Evolutionary conservation across 30 jellyfish, hydroid and myxozoan genomes (phyloP), one percentile per base, ranked within the genome.

Genomic region (Morbakka virulenta): DNA sequence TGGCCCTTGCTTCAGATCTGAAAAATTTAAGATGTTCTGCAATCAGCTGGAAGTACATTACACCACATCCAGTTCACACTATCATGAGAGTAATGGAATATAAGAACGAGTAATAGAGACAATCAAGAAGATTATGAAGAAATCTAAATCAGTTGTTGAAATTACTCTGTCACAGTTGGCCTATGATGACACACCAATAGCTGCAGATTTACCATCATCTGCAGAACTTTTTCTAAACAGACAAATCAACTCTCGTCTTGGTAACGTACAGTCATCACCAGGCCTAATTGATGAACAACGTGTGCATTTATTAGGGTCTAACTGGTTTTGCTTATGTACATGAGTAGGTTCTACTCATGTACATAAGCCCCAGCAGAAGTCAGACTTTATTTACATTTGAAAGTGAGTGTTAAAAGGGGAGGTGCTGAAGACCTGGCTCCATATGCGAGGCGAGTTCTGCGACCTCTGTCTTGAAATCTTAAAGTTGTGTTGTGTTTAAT

Each of bases 31-130:
- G 12, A 20, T 9, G 11, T 65, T 31, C n/a, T 65, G 64, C 28
- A 22, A 23, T 11, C 25, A 65, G 77, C 12, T 65, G 67, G 66
- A 28, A 65, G 31, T 65, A 11, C 20, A 65, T 25, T 66, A 65
- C 77, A 65, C 17, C 77, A 25, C 77, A 20, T 65, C 77, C 65
- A 65, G 77, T 20, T 66, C 66, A 17, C 66, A 65, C 66, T 65
- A 65, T 65, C 77, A 65, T 31, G 67, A 65, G 28, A 65, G 77
- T 28, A 65, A 65, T 65, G 77, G 77, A 4, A 17, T 64, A 11
- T 9, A 9, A 28, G 77, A 65, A 28, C 77, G 66, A 11, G 77
- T 66, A 23, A 65, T 65, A 25, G 67, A 65, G 31, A 65, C 66
- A 17, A 65, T 65, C 65, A 28, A 28, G 66, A 25, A 65, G 17